phyloP scores from a whole-genome alignment of 2,113 vertebrate genomes.

The Gallinago jamesoni region DNA sequence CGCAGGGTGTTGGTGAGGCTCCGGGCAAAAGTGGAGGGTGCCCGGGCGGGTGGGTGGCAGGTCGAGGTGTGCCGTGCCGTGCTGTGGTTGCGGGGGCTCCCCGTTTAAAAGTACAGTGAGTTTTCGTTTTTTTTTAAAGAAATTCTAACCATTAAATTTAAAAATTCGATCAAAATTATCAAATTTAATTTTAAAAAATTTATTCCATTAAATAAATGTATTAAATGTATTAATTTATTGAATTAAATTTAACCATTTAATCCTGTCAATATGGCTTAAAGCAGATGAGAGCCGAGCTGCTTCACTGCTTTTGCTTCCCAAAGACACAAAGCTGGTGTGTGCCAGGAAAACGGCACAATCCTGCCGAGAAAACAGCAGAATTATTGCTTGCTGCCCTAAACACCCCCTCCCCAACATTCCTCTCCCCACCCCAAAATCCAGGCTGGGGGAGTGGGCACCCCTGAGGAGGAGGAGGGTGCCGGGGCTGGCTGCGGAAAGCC shows the following conservation, averaged over 20 bases:
- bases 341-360: not conserved
- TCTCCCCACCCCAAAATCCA: fast-evolving
- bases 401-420: too few relatives aligned
- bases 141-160: too few relatives aligned
- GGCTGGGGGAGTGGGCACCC: too few relatives aligned
- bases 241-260: not conserved
- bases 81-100: fast-evolving
- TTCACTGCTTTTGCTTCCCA: not conserved
- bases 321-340: not conserved
- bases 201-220: too few relatives aligned
- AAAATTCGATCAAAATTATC: too few relatives aligned
- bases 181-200: too few relatives aligned
- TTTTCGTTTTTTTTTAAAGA: not conserved
- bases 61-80: not conserved
- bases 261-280: not conserved
- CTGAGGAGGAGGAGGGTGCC: fast-evolving
- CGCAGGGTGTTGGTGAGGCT: not conserved
- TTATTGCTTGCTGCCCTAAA: fast-evolving
- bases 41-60: not conserved
- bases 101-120: not conserved
- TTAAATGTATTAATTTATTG: too few relatives aligned
- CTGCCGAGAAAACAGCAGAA: fast-evolving
- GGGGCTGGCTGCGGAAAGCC: not conserved
- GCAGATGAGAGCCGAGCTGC: not conserved
- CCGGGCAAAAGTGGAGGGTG: not conserved